Evolutionary conservation across 2,113 vertebrate species (phyloP), one percentile per base, ranked within the genome.

Genomic region (Marmota monax): DNA sequence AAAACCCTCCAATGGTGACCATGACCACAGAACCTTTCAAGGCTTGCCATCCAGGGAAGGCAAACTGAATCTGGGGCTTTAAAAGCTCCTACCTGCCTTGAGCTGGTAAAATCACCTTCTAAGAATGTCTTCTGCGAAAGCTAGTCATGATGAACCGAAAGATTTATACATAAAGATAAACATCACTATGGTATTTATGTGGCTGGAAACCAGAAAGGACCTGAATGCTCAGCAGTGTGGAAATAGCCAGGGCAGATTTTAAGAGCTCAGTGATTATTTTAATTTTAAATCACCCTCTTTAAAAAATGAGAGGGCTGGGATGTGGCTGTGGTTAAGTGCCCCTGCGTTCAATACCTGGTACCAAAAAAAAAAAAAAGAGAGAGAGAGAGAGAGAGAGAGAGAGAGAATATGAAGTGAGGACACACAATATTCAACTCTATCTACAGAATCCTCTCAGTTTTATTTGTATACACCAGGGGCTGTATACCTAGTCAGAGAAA

Each of bases 91-190:
- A 39, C 34, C 65, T 45, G 45, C 34, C 83, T 51, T 87, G 34
- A 80, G 56, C 87, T 61, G 53, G 76, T 22, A 80, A 84, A 83
- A 79, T 65, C 18, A 51, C 61, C 78, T 84, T 95, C 97, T 73
- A 95, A 73, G 93, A 96, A 96, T 67, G 76, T 80, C 79, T 74
- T 90, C 79, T 79, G 51, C 45, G 63, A 85, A 96, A 89, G 80
- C 51, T 37, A 11, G n/a, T 9, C 0, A 0, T 16, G 84, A 88
- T 16, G 8, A 39, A 53, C 56, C 63, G 2, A 14, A 83, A 78
- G 92, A 79, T 79, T 94, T 37, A 88, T 14, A 76, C 56, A 48
- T 29, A 5, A 53, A 29, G 76, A 92, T 22, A 27, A n/a, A 53
- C 18, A 37, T 20, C 34, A 4, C 18, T 61, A 51, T 73, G 63